Percentiles rank a stretch among this genome's conserved stretches.
These are phyloP conservation scores for Lagorchestes hirsutus DNA, from an alignment of 2,797 vertebrate species.

Conservation along the genomic window DNA sequence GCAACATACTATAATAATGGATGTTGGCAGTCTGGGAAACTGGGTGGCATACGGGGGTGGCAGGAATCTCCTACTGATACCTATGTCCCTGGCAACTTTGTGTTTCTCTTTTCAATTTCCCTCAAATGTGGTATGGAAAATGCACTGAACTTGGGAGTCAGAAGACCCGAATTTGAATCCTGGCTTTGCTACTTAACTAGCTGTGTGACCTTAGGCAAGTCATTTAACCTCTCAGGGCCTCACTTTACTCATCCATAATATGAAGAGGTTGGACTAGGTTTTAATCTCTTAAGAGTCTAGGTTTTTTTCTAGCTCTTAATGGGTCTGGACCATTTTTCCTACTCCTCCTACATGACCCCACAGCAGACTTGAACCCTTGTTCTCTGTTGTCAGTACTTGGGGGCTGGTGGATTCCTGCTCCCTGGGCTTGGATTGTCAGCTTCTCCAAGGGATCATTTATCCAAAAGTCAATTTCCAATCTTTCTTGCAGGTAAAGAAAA, in stretches of 20 bases:
- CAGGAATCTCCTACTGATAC: neutral
- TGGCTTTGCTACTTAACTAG: neutral
- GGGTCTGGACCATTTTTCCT: neutral
- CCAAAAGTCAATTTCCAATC: neutral
- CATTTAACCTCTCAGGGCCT: neutral
- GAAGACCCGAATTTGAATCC: conserved; percentile 2
- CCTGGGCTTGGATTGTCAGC: neutral
- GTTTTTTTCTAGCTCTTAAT: neutral
- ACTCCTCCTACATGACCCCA: neutral
- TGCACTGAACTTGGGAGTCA: neutral
- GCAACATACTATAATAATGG: neutral
- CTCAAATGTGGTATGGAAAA: neutral
- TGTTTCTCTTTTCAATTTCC: neutral
- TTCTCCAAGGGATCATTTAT: neutral
- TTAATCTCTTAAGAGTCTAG: neutral
- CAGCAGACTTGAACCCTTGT: neutral
- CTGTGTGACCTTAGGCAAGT: conserved; percentile 6
- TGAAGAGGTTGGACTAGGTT: neutral
- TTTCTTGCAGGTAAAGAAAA: neutral
- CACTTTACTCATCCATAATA: neutral
- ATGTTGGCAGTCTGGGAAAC: neutral
- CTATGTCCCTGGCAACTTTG: conserved; percentile 2
- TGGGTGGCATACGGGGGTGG: neutral
- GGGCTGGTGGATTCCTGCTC: neutral
- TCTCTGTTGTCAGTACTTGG: neutral